These are phyloP conservation scores for Drosophila fuyamai DNA, from an alignment of 1,140 invertebrate species.

Conservation along the genomic window DNA sequence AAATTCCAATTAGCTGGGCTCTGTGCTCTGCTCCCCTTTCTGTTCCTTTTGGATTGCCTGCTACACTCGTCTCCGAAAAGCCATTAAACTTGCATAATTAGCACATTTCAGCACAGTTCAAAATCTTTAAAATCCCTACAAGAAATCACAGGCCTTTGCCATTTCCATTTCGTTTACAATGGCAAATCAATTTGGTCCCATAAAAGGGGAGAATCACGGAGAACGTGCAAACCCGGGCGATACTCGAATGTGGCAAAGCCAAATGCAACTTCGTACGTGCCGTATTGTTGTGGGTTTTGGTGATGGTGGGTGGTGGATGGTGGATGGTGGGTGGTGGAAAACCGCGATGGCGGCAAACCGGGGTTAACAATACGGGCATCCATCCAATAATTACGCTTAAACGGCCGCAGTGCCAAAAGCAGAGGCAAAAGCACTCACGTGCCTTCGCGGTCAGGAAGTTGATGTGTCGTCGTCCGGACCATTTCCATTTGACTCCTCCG, in stretches of 20 bases:
- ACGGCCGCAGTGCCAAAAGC: constrained; percentile 30
- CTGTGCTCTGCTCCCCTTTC: neutral
- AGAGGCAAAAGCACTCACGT: constrained; percentile 30
- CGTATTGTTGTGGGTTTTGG: constrained; percentile 24
- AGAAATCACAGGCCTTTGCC: constrained; percentile 17
- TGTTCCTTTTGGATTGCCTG: constrained; percentile 15
- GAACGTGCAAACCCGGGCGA: constrained; percentile 34
- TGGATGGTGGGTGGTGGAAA: constrained; percentile 9
- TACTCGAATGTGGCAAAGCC: constrained; percentile 35
- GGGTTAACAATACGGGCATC: constrained; percentile 37
- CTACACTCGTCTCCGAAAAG: constrained; percentile 34
- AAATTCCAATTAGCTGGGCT: constrained; percentile 59
- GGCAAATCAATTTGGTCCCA: constrained; percentile 45
- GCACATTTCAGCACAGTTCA: constrained; percentile 5
- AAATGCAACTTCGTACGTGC: constrained; percentile 46
- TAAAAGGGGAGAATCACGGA: constrained; percentile 12
- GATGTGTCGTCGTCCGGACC: constrained; percentile 27
- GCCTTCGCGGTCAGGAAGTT: constrained; percentile 41
- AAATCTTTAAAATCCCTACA: constrained; percentile 10
- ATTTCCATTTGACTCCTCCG: constrained; percentile 36
- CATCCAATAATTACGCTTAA: constrained; percentile 46
- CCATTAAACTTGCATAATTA: constrained; percentile 59
- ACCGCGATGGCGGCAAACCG: constrained; percentile 25
- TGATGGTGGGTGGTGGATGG: neutral
- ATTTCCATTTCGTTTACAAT: constrained; percentile 37